Base-by-base conservation (phyloP, 1,140 invertebrate genomes). In the Panagrolaimus sp. region DNA sequence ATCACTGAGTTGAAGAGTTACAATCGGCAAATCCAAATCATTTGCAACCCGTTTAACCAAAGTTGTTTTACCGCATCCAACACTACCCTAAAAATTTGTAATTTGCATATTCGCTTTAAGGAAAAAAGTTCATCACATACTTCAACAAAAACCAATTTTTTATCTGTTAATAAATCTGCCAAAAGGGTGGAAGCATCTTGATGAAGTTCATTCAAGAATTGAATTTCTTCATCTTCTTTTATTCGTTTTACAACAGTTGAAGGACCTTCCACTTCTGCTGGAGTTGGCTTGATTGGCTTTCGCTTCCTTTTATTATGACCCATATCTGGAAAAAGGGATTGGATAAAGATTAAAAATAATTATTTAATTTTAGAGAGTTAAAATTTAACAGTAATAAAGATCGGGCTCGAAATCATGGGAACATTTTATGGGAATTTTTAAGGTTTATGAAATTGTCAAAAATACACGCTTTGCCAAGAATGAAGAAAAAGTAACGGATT, bases 21-120 rank as follows among this genome's bases (percentile, higher is more conserved):
- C 77, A 9, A 86, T 70, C 1, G 86, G 85, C 26, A 72, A 83
- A 85, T 46, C 26, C 38, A 46, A 89, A 86, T 15, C 92, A 90
- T 2, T 91, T 10, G 93, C 92, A 63, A 97, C 85, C 85, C 94
- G 89, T 80, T 95, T 90, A 14, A 98, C 89, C 6, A 97, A 77
- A 6, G 89, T 88, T 0, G 95, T 96, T 86, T 99, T 99, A 6
- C 96, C 95, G 79, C 90, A 91, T 2, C 96, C 95, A 21, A 97
- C 91, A 1, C 91, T 89, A 0, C 96, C 96, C 71, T 72, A 86
- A 17, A 67, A 46, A 44, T 24, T 32, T 43, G n/a, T 26, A 12
- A 15, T 52, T 4, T 8, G 84, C 91, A 52, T 14, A 1, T 52
- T 15, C 2, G 7, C 15, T 17, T 26, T 21, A 93, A 67, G 90